Conservation (phyloP, 2,797 vertebrate species). For the Notoglanidium macrostoma region DNA sequence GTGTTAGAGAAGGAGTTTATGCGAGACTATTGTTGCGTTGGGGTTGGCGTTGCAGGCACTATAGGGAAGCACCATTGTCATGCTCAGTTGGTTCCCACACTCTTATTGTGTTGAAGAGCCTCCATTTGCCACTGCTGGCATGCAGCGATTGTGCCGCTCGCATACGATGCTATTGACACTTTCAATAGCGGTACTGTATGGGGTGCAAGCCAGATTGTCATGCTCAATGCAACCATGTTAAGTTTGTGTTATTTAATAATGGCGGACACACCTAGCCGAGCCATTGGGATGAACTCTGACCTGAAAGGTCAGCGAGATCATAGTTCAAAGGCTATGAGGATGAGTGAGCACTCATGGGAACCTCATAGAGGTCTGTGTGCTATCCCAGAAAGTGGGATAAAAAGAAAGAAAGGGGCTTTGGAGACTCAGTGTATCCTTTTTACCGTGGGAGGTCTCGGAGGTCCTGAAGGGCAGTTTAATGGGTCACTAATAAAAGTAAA, state of each 20-base stretch:
- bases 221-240: slow-evolving; percentile 44
- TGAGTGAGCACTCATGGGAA: slow-evolving; percentile 46
- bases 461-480: slow-evolving; percentile 63
- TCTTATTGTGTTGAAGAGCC: slow-evolving; percentile 62
- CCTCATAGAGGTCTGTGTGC: slow-evolving; percentile 11
- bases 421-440: slow-evolving; percentile 26
- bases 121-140: slow-evolving; percentile 44
- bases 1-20: slow-evolving; percentile 71
- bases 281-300: slow-evolving; percentile 5
- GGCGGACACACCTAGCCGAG: slow-evolving; percentile 20
- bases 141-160: slow-evolving; percentile 61
- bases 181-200: slow-evolving; percentile 63
- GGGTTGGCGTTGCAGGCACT: slow-evolving; percentile 63
- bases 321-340: slow-evolving; percentile 21
- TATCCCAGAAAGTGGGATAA: slow-evolving; percentile 9
- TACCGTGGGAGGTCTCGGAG: slow-evolving; percentile 47
- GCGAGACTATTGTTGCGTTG: slow-evolving; percentile 67
- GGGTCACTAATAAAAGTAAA: slow-evolving; percentile 64
- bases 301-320: slow-evolving; percentile 29
- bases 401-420: slow-evolving; percentile 24
- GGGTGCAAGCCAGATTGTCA: slow-evolving; percentile 40
- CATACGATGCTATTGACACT: slow-evolving; percentile 44
- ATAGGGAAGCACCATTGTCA: slow-evolving; percentile 76
- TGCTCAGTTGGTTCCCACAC: slow-evolving; percentile 78
- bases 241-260: slow-evolving; percentile 43